These are phyloP conservation scores for Drosophila seguyi DNA, from an alignment of 1,140 invertebrate genomes.

Conservation along the genomic window DNA sequence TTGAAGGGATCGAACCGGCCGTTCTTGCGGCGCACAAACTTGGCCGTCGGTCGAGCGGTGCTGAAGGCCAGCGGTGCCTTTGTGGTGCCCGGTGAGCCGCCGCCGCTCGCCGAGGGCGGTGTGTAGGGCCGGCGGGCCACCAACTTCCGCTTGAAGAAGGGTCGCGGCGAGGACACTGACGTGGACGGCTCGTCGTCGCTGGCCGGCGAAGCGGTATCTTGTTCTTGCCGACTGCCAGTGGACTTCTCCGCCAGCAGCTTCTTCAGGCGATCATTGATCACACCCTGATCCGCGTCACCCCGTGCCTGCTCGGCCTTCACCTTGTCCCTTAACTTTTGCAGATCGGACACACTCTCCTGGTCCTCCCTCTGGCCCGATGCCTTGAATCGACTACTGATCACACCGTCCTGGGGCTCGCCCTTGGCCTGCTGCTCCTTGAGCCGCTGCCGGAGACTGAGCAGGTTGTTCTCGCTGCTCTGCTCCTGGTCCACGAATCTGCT, in stretches of 20 bases:
- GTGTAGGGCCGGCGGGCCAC: slow-evolving; percentile 67
- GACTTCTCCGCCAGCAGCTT: slow-evolving; percentile 56
- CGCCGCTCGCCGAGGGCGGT: slow-evolving; percentile 22
- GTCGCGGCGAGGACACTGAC: slow-evolving; percentile 29
- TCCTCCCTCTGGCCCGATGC: slow-evolving; percentile 14
- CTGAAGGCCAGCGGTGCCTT: slow-evolving; percentile 39
- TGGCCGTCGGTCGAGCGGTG: slow-evolving; percentile 58
- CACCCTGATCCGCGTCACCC: slow-evolving; percentile 59
- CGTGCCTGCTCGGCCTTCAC: slow-evolving; percentile 65
- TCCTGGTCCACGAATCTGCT: slow-evolving; percentile 37
- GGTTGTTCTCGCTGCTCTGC: slow-evolving; percentile 11
- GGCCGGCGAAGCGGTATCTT: not conserved
- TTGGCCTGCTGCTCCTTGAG: slow-evolving; percentile 58
- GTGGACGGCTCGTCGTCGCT: slow-evolving; percentile 2
- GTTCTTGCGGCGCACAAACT: slow-evolving; percentile 76
- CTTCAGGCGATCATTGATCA: slow-evolving; percentile 65
- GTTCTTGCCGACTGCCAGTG: not conserved
- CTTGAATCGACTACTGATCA: slow-evolving; percentile 45
- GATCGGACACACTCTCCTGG: slow-evolving; percentile 39
- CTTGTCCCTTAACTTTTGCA: slow-evolving; percentile 68
- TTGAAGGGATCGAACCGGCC: slow-evolving; percentile 79
- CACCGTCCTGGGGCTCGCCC: slow-evolving; percentile 37
- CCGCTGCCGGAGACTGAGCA: slow-evolving; percentile 58
- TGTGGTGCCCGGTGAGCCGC: slow-evolving; percentile 8
- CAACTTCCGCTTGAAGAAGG: slow-evolving; percentile 72